A percentile compares a stretch with the other conserved stretches of the same genome.
Conservation (phyloP, 1,140 invertebrate genomes). For the Drosophila funebris region DNA sequence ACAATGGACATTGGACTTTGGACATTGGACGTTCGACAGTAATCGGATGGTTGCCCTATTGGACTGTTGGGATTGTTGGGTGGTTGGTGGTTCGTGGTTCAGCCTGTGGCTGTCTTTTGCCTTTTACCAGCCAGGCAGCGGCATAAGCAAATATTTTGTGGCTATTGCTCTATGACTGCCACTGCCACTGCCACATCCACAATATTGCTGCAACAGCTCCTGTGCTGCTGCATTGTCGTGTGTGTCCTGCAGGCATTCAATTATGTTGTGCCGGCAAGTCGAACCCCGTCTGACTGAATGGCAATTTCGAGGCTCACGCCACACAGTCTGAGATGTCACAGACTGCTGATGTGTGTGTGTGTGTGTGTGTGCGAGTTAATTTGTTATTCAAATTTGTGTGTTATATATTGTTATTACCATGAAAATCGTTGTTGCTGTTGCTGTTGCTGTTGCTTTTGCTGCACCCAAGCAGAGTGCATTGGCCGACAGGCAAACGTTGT, state of each 20-base stretch:
- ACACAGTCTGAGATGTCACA: constrained; percentile 57
- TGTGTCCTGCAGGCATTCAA: constrained; percentile 76
- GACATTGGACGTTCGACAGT: constrained; percentile 9
- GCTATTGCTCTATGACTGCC: constrained; percentile 51
- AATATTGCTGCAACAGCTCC: constrained; percentile 7
- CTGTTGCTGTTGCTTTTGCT: constrained; percentile 40
- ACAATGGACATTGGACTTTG: not conserved
- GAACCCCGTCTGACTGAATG: constrained; percentile 53
- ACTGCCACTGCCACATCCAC: constrained; percentile 10
- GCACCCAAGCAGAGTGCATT: constrained; percentile 49
- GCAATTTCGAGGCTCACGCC: constrained; percentile 62
- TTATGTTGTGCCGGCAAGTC: constrained; percentile 67
- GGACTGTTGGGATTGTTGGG: not conserved
- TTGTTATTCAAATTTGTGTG: constrained; percentile 81
- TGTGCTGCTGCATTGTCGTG: constrained; percentile 43
- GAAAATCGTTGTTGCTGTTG: constrained; percentile 65
- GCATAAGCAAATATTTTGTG: constrained; percentile 77
- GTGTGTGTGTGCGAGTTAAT: constrained; percentile 62
- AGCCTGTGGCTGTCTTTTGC: constrained; percentile 33
- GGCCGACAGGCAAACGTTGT: constrained; percentile 48
- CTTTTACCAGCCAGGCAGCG: constrained; percentile 38
- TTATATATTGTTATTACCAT: constrained; percentile 80
- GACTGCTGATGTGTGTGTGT: not conserved
- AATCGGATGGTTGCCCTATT: constrained; percentile 25
- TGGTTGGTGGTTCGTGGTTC: constrained; percentile 13